phyloP scores from a whole-genome alignment of 2,113 vertebrate genomes.

The Sceloporus tristichus region DNA sequence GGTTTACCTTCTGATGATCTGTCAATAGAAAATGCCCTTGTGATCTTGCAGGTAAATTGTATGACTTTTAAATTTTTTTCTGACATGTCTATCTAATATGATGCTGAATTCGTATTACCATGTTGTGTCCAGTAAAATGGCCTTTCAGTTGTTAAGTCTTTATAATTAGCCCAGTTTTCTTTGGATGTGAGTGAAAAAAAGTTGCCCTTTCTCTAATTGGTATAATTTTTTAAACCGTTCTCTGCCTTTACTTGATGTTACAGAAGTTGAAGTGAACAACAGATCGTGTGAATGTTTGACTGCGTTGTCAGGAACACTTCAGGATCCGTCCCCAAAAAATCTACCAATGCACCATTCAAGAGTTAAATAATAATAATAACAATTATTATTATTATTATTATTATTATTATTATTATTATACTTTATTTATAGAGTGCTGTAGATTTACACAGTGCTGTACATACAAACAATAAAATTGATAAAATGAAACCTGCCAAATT shows the following conservation, averaged over 20 bases:
- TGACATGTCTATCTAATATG: conserved; percentile 33
- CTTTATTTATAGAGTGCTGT: too few species aligned
- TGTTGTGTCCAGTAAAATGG: neutral
- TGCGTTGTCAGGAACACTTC: neutral
- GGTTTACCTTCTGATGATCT: conserved; percentile 97
- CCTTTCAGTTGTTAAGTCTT: neutral
- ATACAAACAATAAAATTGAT: too few species aligned
- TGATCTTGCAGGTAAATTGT: conserved; percentile 92
- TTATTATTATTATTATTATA: too few species aligned
- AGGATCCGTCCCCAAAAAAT: neutral
- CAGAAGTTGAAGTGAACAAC: neutral
- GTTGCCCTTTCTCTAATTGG: neutral
- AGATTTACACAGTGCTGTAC: too few species aligned
- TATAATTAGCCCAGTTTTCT: too few species aligned
- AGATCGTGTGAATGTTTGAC: neutral
- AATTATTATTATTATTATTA: too few species aligned
- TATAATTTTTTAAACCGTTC: neutral
- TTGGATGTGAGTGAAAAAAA: too few species aligned
- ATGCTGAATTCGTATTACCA: neutral
- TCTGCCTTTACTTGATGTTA: neutral
- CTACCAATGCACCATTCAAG: neutral
- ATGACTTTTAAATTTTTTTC: conserved; percentile 28
- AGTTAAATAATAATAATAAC: too few species aligned
- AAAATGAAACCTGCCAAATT: too few species aligned
- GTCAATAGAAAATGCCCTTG: conserved; percentile 96